Conservation (phyloP, 2,888 invertebrate species). For the Leucania comma region DNA sequence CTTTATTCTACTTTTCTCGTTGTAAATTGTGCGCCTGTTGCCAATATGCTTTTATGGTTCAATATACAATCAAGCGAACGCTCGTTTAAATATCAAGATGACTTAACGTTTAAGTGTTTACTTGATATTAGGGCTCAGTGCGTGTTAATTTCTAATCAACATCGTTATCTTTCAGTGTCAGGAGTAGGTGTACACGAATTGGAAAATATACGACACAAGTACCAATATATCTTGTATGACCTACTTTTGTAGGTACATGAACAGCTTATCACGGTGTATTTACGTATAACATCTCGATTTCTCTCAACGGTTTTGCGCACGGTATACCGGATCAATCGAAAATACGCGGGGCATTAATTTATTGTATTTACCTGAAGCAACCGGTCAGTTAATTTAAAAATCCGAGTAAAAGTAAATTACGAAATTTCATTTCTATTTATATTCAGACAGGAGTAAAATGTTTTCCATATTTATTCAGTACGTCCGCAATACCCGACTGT, state of each 20-base stretch:
- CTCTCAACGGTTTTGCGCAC: constrained; percentile 8
- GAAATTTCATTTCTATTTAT: not conserved
- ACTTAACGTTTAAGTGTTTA: constrained; percentile 24
- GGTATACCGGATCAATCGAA: constrained; percentile 8
- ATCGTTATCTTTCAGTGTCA: constrained; percentile 53
- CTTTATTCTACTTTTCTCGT: constrained; percentile 37
- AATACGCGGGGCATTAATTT: constrained; percentile 26
- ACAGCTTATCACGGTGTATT: constrained; percentile 60
- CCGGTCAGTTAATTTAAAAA: constrained; percentile 26
- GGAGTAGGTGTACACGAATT: constrained; percentile 46
- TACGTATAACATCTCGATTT: constrained; percentile 49
- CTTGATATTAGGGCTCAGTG: constrained; percentile 21
- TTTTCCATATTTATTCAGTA: not conserved
- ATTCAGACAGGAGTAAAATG: not conserved
- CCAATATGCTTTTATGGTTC: constrained; percentile 40
- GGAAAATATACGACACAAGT: constrained; percentile 48
- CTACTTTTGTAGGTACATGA: constrained; percentile 50
- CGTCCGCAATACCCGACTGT: not conserved
- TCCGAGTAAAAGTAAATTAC: constrained; percentile 13
- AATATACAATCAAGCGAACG: constrained; percentile 14
- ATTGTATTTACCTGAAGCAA: constrained; percentile 20
- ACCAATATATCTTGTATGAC: constrained; percentile 59
- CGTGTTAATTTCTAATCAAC: constrained; percentile 54
- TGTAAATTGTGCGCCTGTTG: constrained; percentile 41
- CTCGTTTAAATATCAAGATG: constrained; percentile 19